Percentiles rank a stretch among this genome's conserved stretches.
Conservation (phyloP, 2,888 invertebrate genomes). For the Drosophila flavopinicola region DNA sequence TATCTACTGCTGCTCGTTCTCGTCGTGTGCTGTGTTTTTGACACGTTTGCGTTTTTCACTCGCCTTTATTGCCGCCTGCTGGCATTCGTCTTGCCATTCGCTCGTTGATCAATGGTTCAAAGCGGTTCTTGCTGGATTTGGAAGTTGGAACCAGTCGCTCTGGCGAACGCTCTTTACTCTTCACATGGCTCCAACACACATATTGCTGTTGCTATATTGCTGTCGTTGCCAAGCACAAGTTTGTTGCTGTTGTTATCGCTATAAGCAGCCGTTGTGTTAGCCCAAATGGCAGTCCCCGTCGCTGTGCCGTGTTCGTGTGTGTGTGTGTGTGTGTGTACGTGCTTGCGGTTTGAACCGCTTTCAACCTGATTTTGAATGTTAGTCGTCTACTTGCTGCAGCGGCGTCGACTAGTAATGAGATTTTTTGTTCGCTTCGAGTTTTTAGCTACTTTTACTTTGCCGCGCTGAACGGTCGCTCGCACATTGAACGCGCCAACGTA, state of each 20-base stretch:
- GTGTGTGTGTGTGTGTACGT: constrained; percentile 11
- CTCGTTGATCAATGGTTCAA: constrained; percentile 35
- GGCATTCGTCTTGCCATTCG: constrained; percentile 28
- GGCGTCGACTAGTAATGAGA: constrained; percentile 31
- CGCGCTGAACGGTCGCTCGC: constrained; percentile 31
- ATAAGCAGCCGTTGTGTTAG: constrained; percentile 35
- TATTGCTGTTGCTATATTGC: background rate
- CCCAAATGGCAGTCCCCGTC: constrained; percentile 48
- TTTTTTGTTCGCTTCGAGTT: constrained; percentile 13
- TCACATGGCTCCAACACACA: constrained; percentile 39
- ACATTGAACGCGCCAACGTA: constrained; percentile 21
- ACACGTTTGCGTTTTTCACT: constrained; percentile 60
- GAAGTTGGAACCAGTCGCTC: constrained; percentile 38
- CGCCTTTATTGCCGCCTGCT: constrained; percentile 36
- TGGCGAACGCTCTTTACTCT: constrained; percentile 31
- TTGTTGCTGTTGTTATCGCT: constrained; percentile 30
- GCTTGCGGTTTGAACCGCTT: constrained; percentile 73
- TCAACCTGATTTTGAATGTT: constrained; percentile 64
- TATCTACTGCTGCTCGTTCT: too few species aligned
- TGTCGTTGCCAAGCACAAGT: constrained; percentile 32
- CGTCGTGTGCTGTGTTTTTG: constrained; percentile 58
- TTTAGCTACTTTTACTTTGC: constrained; percentile 47
- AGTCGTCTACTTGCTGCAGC: constrained; percentile 34
- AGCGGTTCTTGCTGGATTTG: constrained; percentile 43
- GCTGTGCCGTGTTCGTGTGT: constrained; percentile 13